phyloP scores from a whole-genome alignment of 2,797 vertebrate genomes.

The Silurus lanzhouensis region DNA sequence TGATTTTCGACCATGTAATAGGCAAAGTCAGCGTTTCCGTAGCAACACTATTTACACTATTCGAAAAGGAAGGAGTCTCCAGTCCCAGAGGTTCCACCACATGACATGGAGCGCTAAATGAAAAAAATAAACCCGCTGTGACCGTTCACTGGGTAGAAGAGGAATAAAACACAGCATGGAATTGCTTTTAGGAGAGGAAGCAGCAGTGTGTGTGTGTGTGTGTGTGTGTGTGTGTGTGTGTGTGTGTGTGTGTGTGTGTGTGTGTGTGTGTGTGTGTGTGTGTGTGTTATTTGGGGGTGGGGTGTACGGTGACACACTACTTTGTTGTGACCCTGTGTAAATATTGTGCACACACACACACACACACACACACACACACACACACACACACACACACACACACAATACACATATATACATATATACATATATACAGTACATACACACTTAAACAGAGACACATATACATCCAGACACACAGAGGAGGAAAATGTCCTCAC shows the following conservation, averaged over 20 bases:
- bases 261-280: not conserved
- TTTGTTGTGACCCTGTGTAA: not conserved
- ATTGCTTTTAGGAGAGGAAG: not conserved
- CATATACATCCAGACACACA: not conserved
- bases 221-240: no score
- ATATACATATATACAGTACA: no score
- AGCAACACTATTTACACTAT: not conserved
- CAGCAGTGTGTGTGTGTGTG: not conserved
- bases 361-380: no score
- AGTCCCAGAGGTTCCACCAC: not conserved
- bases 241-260: not conserved
- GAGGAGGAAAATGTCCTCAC: not conserved
- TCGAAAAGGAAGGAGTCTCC: not conserved
- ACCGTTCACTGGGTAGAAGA: not conserved
- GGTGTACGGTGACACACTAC: not conserved
- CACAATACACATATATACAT: slow-evolving; percentile 15
- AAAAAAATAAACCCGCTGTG: not conserved
- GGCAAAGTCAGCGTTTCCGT: not conserved
- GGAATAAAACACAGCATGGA: not conserved
- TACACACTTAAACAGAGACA: not conserved
- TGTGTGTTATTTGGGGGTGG: not conserved
- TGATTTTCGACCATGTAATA: no score
- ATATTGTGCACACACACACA: not conserved
- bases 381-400: not conserved
- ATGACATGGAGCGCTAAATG: not conserved